Conservation (phyloP, 2,888 invertebrate genomes). For the Eledone cirrhosa region DNA sequence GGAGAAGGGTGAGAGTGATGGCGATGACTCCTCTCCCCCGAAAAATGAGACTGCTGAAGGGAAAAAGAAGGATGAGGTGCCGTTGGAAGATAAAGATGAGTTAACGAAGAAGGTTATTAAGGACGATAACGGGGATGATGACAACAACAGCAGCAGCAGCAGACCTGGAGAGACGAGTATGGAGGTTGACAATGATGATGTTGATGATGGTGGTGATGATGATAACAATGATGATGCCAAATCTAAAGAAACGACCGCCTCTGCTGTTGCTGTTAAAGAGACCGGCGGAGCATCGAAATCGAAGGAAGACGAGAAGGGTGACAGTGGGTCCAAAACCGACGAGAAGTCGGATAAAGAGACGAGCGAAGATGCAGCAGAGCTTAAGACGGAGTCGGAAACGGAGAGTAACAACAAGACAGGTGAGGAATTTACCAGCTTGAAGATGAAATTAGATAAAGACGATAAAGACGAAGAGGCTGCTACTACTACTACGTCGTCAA, state of each 20-base stretch:
- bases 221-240: not conserved
- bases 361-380: not conserved
- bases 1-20: slow-evolving; percentile 15
- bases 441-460: slow-evolving; percentile 10
- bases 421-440: not conserved
- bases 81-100: not conserved
- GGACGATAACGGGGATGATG: slow-evolving; percentile 23
- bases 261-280: not conserved
- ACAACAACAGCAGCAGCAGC: not conserved
- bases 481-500: slow-evolving; percentile 7
- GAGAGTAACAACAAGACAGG: not conserved
- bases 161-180: not conserved
- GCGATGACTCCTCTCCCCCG: not conserved
- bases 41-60: not conserved
- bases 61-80: not conserved
- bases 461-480: not conserved
- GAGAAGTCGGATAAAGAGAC: not conserved
- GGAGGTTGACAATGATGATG: too few relatives aligned
- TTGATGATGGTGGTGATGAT: not conserved
- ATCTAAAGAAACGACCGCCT: not conserved
- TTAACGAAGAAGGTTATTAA: slow-evolving; percentile 13
- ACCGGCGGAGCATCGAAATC: not conserved
- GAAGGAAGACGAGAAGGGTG: not conserved
- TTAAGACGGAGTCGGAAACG: not conserved
- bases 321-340: slow-evolving; percentile 3